A percentile compares a stretch with the other conserved stretches of the same genome.
Evolutionary conservation across 2,888 invertebrate genomes (phyloP).

Genomic region (Pheosia tremula): DNA sequence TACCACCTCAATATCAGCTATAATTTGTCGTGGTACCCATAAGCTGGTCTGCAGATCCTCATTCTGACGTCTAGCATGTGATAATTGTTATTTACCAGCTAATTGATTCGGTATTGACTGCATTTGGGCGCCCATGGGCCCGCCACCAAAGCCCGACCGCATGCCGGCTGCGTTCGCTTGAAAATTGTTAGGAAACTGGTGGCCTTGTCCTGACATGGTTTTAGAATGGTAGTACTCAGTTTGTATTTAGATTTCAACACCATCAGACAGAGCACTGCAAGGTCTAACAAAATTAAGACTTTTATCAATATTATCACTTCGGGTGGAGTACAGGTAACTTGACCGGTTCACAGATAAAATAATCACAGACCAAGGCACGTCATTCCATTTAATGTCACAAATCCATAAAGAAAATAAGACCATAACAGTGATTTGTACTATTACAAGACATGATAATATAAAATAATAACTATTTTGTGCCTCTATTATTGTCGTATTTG

Average conservation of each 20-base stretch:
- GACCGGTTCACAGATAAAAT: no score
- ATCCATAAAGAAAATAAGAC: no score
- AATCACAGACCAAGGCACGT: no score
- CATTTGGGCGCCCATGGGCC: conserved; percentile 84
- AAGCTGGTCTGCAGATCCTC: neutral
- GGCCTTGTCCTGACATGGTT: conserved; percentile 88
- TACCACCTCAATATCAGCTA: conserved; percentile 2
- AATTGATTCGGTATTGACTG: conserved; percentile 85
- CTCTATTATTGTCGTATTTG: no score
- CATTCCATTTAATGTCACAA: no score
- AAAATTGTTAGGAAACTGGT: conserved; percentile 89
- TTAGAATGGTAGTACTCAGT: conserved; percentile 65
- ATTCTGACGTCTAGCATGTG: neutral
- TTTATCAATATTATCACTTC: no score
- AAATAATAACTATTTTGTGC: no score
- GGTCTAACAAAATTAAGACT: no score
- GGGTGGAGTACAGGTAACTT: no score
- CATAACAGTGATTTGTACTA: no score
- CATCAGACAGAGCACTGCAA: no score
- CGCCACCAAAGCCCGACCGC: conserved; percentile 86
- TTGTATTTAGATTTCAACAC: neutral
- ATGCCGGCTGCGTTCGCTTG: conserved; percentile 86
- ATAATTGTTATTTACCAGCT: conserved; percentile 59
- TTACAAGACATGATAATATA: no score
- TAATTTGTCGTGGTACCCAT: neutral